phyloP scores from a whole-genome alignment of 2,888 invertebrate species.

The Acleris sparsana region DNA sequence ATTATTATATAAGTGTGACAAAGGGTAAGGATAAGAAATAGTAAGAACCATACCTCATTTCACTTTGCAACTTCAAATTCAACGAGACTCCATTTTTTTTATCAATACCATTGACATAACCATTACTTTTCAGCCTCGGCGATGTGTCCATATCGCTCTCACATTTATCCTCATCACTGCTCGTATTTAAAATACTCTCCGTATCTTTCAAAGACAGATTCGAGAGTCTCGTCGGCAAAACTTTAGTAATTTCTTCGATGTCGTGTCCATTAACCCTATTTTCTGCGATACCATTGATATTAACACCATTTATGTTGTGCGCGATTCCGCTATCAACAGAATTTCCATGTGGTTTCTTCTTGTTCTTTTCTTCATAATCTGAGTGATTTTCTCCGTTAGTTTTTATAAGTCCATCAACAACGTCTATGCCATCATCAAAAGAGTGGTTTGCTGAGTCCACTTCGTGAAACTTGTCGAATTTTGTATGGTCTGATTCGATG shows the following conservation, averaged over 20 bases:
- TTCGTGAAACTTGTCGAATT: constrained; percentile 64
- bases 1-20: no score
- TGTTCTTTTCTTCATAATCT: constrained; percentile 49
- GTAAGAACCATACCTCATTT: constrained; percentile 66
- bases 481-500: constrained; percentile 70
- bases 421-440: constrained; percentile 73
- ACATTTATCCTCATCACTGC: constrained; percentile 72
- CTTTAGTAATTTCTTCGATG: constrained; percentile 46
- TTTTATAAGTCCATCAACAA: constrained; percentile 66
- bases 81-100: constrained; percentile 72
- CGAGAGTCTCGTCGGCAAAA: constrained; percentile 62
- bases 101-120: constrained; percentile 52
- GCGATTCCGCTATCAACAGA: constrained; percentile 78
- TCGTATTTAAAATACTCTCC: constrained; percentile 56
- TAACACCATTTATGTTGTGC: constrained; percentile 61
- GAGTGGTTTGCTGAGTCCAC: constrained; percentile 74
- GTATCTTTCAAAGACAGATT: constrained; percentile 70
- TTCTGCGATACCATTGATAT: constrained; percentile 42
- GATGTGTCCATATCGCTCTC: constrained; percentile 68
- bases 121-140: constrained; percentile 56
- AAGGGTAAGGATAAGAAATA: no score
- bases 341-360: constrained; percentile 68
- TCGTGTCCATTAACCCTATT: constrained; percentile 40
- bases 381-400: constrained; percentile 49
- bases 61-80: constrained; percentile 73